phyloP scores from a whole-genome alignment of 2,888 invertebrate species.

The Sceliomorpha sp. region DNA sequence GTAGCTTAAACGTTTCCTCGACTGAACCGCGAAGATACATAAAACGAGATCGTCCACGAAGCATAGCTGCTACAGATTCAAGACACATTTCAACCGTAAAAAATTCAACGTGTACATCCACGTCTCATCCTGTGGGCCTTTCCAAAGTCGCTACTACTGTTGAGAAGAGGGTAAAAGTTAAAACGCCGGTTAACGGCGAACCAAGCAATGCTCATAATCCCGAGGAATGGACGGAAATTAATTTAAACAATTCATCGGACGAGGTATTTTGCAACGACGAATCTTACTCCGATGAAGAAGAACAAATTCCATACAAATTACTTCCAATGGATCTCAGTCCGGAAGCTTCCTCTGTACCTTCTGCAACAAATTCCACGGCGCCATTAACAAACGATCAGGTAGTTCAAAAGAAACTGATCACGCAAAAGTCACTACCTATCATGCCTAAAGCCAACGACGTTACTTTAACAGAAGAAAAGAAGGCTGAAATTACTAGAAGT shows the following conservation, averaged over 20 bases:
- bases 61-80: slow-evolving; percentile 68
- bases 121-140: slow-evolving; percentile 71
- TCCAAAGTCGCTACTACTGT: slow-evolving; percentile 64
- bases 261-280: slow-evolving; percentile 84
- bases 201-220: slow-evolving; percentile 72
- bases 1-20: slow-evolving; percentile 71
- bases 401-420: slow-evolving; percentile 70
- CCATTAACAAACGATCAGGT: slow-evolving; percentile 12
- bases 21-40: slow-evolving; percentile 77
- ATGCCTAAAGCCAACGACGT: slow-evolving; percentile 74
- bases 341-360: slow-evolving; percentile 56
- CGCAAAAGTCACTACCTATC: slow-evolving; percentile 81
- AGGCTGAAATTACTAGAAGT: slow-evolving; percentile 77
- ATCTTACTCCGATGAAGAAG: slow-evolving; percentile 78
- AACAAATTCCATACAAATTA: slow-evolving; percentile 81
- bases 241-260: slow-evolving; percentile 86
- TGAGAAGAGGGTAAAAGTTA: slow-evolving; percentile 66
- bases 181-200: slow-evolving; percentile 59
- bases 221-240: slow-evolving; percentile 88
- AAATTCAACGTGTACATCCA: slow-evolving; percentile 66
- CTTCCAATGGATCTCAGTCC: slow-evolving; percentile 75
- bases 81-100: slow-evolving; percentile 67
- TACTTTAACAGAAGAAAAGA: slow-evolving; percentile 67
- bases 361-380: slow-evolving; percentile 30
- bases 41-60: slow-evolving; percentile 74